These are phyloP conservation scores for Hemistola chrysoprasaria DNA, from an alignment of 2,888 invertebrate species.

Conservation along the genomic window DNA sequence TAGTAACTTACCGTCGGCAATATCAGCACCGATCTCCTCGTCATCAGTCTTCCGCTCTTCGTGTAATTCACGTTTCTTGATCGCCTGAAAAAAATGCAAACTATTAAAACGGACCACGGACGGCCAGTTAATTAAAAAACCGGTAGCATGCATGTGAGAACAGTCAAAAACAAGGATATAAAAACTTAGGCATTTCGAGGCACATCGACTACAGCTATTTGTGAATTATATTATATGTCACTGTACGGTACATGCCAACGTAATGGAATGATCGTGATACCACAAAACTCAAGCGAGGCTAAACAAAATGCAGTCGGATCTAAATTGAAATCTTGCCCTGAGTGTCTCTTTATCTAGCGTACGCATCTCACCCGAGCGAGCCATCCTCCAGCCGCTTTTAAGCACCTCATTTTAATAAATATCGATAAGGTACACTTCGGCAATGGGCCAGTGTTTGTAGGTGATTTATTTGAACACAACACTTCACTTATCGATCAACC, in stretches of 20 bases:
- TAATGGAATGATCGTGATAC: conserved; percentile 55
- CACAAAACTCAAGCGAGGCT: conserved; percentile 57
- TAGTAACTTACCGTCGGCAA: conserved; percentile 71
- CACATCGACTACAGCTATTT: conserved; percentile 45
- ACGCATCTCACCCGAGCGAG: conserved; percentile 76
- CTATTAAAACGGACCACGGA: conserved; percentile 21
- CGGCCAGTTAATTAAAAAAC: conserved; percentile 12
- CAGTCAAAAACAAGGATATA: conserved; percentile 38
- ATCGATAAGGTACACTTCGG: conserved; percentile 53
- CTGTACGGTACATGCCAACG: conserved; percentile 45
- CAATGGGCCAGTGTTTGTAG: conserved; percentile 48
- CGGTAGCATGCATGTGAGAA: conserved; percentile 37
- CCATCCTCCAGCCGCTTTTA: conserved; percentile 78
- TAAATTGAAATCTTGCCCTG: conserved; percentile 73
- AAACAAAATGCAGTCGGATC: conserved; percentile 65
- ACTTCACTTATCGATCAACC: conserved; percentile 72
- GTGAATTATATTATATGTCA: conserved; percentile 40
- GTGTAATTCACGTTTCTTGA: conserved; percentile 70
- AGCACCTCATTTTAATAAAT: conserved; percentile 76
- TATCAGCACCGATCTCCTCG: conserved; percentile 61
- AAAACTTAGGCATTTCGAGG: conserved; percentile 34
- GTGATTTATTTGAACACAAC: conserved; percentile 62
- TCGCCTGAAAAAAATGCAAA: conserved; percentile 65
- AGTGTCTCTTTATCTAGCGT: conserved; percentile 62
- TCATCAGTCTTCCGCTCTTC: conserved; percentile 73